Evolutionary conservation across 2,888 invertebrate genomes (phyloP).

Genomic region (Quadroppia sp.): DNA sequence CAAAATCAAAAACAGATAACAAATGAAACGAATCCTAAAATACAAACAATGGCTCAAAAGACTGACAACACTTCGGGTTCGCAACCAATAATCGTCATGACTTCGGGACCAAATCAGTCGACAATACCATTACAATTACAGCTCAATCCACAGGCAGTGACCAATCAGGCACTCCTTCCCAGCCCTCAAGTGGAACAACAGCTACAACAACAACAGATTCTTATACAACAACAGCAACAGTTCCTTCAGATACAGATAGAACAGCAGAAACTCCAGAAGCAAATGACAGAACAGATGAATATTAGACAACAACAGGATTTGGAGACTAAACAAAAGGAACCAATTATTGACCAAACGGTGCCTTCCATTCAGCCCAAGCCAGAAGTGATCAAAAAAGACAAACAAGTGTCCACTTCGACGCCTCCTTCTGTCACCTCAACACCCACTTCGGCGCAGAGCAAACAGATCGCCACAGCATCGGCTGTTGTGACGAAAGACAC

Average conservation of each 20-base stretch:
- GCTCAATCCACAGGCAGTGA: slow-evolving; percentile 36
- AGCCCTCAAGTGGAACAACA: slow-evolving; percentile 40
- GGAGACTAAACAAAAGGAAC: background rate
- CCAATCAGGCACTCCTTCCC: background rate
- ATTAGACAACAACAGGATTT: slow-evolving; percentile 35
- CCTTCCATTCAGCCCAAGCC: background rate
- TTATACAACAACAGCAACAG: slow-evolving; percentile 50
- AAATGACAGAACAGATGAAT: slow-evolving; percentile 38
- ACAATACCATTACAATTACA: slow-evolving; percentile 31
- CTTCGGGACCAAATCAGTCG: slow-evolving; percentile 38
- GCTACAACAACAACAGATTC: slow-evolving; percentile 53
- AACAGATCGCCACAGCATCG: slow-evolving; percentile 2
- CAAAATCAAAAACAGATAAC: background rate
- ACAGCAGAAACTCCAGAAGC: slow-evolving; percentile 41
- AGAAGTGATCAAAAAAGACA: slow-evolving; percentile 32
- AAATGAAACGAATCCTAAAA: background rate
- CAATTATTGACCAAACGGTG: background rate
- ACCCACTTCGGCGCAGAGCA: slow-evolving; percentile 39
- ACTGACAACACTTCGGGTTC: slow-evolving; percentile 23
- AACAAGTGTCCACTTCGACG: slow-evolving; percentile 37
- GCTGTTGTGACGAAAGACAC: background rate
- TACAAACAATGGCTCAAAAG: background rate
- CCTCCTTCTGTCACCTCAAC: slow-evolving; percentile 32
- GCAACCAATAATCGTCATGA: slow-evolving; percentile 32
- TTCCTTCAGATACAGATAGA: slow-evolving; percentile 47